These are phyloP conservation scores for Heteromurus nitidus DNA, from an alignment of 2,888 invertebrate species.

Conservation along the genomic window DNA sequence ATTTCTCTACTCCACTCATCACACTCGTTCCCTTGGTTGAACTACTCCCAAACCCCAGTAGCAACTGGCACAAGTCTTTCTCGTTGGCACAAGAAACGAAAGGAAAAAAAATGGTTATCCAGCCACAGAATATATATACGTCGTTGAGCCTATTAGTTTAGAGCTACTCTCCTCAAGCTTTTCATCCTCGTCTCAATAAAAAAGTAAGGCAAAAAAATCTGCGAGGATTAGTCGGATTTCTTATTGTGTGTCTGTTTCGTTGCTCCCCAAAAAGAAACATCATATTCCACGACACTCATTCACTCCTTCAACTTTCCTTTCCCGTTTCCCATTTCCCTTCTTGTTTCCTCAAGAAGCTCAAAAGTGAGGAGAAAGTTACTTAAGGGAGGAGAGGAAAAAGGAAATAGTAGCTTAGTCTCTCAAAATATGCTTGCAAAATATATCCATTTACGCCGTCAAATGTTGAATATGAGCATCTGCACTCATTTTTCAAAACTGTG, in stretches of 20 bases:
- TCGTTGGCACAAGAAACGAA: neutral
- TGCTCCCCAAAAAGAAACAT: no score
- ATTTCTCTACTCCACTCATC: slow-evolving; percentile 63
- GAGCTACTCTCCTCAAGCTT: neutral
- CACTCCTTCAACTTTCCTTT: neutral
- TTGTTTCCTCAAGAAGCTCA: slow-evolving; percentile 36
- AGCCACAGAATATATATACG: neutral
- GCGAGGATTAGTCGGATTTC: neutral
- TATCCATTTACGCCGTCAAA: no score
- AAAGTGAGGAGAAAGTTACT: no score
- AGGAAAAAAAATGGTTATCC: no score
- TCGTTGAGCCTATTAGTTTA: neutral
- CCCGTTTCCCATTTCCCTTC: slow-evolving; percentile 35
- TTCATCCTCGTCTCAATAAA: no score
- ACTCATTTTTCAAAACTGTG: no score
- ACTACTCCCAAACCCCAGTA: slow-evolving; percentile 19
- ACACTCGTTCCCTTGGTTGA: no score
- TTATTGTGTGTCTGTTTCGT: no score
- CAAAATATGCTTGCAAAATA: no score
- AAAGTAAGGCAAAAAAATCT: no score
- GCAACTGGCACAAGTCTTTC: slow-evolving; percentile 21
- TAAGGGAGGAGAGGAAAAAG: neutral
- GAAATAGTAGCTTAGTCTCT: neutral
- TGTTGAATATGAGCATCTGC: no score
- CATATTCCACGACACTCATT: no score